Evolutionary conservation across 2,797 vertebrate genomes (phyloP).

Genomic region (Synaphobranchus kaupii): DNA sequence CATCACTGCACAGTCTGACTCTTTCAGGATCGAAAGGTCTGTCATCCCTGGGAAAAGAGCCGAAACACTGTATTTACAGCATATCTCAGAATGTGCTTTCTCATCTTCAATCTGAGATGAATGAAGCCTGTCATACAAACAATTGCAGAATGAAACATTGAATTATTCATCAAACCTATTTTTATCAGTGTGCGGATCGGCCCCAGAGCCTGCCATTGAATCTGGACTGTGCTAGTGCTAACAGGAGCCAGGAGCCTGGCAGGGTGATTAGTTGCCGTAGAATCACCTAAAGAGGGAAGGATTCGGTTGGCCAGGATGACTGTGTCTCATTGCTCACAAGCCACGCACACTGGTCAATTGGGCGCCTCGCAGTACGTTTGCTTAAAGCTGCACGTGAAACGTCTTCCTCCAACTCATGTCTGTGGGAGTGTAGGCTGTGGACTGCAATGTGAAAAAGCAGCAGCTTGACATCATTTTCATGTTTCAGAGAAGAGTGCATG

Average conservation of each 20-base stretch:
- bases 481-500: no score
- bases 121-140: not conserved
- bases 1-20: conserved; percentile 81
- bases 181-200: not conserved
- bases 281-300: not conserved
- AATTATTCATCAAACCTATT: not conserved
- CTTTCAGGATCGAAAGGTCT: conserved; percentile 55
- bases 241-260: no score
- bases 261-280: not conserved
- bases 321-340: not conserved
- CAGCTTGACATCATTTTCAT: no score
- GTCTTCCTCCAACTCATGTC: no score
- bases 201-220: not conserved
- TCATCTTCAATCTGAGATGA: not conserved
- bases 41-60: conserved; percentile 66
- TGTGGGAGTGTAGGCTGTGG: no score
- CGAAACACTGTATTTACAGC: not conserved
- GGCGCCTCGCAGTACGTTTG: no score
- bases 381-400: no score
- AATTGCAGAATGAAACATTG: not conserved
- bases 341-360: no score
- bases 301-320: not conserved
- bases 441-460: no score
- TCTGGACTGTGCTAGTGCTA: not conserved
- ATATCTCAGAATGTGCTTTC: not conserved